Base-by-base conservation (phyloP, 2,888 invertebrate genomes). In the Odontocerum albicorne region DNA sequence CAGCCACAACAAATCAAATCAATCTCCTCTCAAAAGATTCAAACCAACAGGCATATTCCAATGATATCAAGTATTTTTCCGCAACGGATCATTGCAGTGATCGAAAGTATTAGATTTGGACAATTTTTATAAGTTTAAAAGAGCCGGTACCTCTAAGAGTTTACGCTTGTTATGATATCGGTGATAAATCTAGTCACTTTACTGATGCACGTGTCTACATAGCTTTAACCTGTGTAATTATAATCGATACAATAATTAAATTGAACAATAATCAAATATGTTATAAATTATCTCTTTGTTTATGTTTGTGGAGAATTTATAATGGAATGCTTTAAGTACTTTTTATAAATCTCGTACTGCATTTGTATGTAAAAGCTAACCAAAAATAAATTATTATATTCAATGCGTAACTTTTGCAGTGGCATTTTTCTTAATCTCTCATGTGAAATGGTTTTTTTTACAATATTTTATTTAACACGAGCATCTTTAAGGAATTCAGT, bases 31-130 rank as follows among this genome's bases (percentile, higher is more conserved):
- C 21, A 8, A 21, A 19, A 20, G 13, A 42, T 46, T 33, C 31
- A 20, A 39, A 55, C 39, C 32, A 56, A 46, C 56, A 56, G 51
- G 33, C 16, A 47, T 19, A 20, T 22, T 33, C 42, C 40, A 42
- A 22, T n/a, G 39, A 50, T 31, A 50, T 42, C 33, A 35, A 40
- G 43, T 43, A 47, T 38, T 49, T 49, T 39, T 39, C 27, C 52
- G 42, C 64, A 66, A 66, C 71, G 77, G 78, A 77, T 78, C 77
- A 75, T 77, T 78, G 78, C 78, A 78, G 77, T 78, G 78, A 77
- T 78, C 78, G 68, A 71, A 72, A 69, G 67, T 44, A 57, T 53
- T 53, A 51, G 70, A 69, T 49, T 42, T 45, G 45, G 45, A 45
- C 43, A 57, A 46, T 49, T 22, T 47, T 47, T 22, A 44, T 13